phyloP scores from a whole-genome alignment of 2,113 vertebrate genomes.

The Zingel zingel region DNA sequence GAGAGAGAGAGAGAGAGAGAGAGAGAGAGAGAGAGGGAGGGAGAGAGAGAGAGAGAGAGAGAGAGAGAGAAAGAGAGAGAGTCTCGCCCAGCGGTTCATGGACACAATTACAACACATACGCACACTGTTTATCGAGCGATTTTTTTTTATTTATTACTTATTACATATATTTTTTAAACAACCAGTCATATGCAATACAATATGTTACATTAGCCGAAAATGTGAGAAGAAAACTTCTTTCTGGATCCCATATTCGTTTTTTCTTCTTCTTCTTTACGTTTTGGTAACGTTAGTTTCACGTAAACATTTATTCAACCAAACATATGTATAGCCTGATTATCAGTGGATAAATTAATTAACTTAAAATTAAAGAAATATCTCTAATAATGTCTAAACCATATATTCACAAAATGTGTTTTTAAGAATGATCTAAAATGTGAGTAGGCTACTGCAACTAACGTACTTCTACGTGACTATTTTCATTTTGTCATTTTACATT shows the following conservation, averaged over 20 bases:
- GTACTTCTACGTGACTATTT: background rate
- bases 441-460: background rate
- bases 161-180: background rate
- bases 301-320: background rate
- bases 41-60: slow-evolving; percentile 14
- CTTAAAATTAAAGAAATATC: background rate
- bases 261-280: background rate
- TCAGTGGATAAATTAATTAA: background rate
- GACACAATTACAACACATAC: slow-evolving; percentile 80
- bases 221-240: background rate
- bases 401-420: background rate
- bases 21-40: background rate
- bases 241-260: background rate
- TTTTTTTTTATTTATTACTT: background rate
- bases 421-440: background rate
- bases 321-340: background rate
- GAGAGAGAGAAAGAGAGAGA: slow-evolving; percentile 44
- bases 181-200: background rate
- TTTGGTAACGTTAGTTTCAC: background rate
- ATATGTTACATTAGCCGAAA: background rate
- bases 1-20: slow-evolving; percentile 42
- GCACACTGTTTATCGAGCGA: slow-evolving; percentile 19
- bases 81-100: slow-evolving; percentile 82
- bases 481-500: background rate
- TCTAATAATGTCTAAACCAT: background rate